Conservation (phyloP, 1,140 invertebrate genomes). For the Laupala kohalensis region DNA sequence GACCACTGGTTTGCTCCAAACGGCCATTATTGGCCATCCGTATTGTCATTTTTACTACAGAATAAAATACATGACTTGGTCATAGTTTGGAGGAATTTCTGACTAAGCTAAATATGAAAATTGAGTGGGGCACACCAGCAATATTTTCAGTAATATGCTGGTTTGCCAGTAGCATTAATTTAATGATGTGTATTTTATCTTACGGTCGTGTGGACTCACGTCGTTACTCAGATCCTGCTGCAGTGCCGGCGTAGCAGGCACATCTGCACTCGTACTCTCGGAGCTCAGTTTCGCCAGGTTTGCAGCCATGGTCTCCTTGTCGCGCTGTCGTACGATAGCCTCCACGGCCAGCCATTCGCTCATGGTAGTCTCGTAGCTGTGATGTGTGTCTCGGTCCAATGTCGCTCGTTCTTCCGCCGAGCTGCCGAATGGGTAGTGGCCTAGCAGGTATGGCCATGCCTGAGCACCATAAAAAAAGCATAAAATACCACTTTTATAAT, state of each 20-base stretch:
- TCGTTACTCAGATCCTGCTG: slow-evolving; percentile 39
- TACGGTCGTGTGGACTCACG: slow-evolving; percentile 31
- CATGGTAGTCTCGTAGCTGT: slow-evolving; percentile 78
- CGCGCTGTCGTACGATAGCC: slow-evolving; percentile 74
- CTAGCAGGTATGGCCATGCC: slow-evolving; percentile 84
- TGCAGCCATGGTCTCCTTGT: slow-evolving; percentile 52
- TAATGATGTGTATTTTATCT: too few relatives aligned
- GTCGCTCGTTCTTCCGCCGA: slow-evolving; percentile 50
- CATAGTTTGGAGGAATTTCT: too few relatives aligned
- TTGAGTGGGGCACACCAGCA: too few relatives aligned
- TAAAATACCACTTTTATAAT: too few relatives aligned
- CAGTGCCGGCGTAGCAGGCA: slow-evolving; percentile 21
- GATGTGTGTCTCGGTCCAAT: slow-evolving; percentile 50
- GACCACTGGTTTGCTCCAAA: too few relatives aligned
- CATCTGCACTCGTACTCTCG: slow-evolving; percentile 26
- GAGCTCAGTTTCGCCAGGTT: slow-evolving; percentile 43
- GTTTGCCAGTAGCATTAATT: too few relatives aligned
- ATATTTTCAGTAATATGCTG: too few relatives aligned
- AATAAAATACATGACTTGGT: too few relatives aligned
- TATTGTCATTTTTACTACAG: too few relatives aligned
- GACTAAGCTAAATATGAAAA: too few relatives aligned
- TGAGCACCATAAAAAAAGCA: too few relatives aligned
- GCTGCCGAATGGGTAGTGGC: slow-evolving; percentile 72
- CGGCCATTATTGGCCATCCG: too few relatives aligned
- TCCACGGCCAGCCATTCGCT: slow-evolving; percentile 90